Evolutionary conservation across 2,888 invertebrate species (phyloP).

Genomic region (Vanessa cardui): DNA sequence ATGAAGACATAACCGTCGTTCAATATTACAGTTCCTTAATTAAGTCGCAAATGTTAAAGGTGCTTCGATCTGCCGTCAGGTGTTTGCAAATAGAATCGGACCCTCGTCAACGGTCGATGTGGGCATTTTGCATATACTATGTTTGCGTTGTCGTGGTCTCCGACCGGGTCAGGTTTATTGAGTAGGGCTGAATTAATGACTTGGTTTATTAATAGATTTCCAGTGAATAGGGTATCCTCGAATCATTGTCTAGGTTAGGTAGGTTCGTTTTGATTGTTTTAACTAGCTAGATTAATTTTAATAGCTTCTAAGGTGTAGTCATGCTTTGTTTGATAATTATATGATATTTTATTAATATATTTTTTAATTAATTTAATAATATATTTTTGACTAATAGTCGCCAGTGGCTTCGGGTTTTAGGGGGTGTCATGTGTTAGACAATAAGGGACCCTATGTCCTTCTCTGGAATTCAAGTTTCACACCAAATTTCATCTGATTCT

Average conservation of each 20-base stretch:
- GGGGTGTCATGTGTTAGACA: too few species aligned
- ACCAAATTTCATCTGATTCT: too few species aligned
- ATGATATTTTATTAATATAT: too few species aligned
- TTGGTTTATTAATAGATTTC: slow-evolving; percentile 21
- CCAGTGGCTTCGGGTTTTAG: too few species aligned
- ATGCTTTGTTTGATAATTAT: background rate
- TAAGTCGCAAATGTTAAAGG: slow-evolving; percentile 51
- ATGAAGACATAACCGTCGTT: slow-evolving; percentile 30
- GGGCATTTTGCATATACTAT: slow-evolving; percentile 20
- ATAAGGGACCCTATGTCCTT: too few species aligned
- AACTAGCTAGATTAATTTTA: background rate
- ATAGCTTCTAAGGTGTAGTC: background rate
- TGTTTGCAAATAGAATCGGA: slow-evolving; percentile 51
- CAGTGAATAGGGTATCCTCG: slow-evolving; percentile 6
- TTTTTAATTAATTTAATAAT: too few species aligned
- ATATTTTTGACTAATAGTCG: too few species aligned
- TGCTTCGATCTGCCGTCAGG: slow-evolving; percentile 44
- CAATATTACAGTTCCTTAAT: slow-evolving; percentile 50
- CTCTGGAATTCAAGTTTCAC: too few species aligned
- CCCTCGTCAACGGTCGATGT: slow-evolving; percentile 51
- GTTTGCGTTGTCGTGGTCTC: slow-evolving; percentile 14
- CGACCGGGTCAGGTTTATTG: slow-evolving; percentile 25
- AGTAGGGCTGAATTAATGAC: slow-evolving; percentile 17
- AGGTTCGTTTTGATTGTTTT: slow-evolving; percentile 1
- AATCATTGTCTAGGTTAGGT: slow-evolving; percentile 7